These are phyloP conservation scores for Eupithecia dodoneata DNA, from an alignment of 2,888 invertebrate genomes.

Conservation along the genomic window DNA sequence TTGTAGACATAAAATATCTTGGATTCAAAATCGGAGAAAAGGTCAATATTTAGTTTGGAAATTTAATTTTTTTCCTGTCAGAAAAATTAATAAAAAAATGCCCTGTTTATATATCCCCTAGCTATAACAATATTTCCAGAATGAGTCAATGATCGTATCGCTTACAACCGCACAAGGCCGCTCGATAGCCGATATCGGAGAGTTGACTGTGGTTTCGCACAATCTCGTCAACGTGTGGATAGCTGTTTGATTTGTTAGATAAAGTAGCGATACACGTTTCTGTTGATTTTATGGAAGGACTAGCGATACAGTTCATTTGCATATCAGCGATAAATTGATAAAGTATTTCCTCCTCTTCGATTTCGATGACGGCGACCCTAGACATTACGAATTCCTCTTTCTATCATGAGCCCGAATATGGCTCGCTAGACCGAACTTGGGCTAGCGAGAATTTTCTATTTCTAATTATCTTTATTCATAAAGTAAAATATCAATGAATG, in stretches of 20 bases:
- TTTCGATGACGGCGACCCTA: too few relatives aligned
- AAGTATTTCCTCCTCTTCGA: too few relatives aligned
- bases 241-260: slow-evolving; percentile 17
- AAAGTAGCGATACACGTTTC: not conserved
- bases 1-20: too few relatives aligned
- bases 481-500: not conserved
- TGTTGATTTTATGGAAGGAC: not conserved
- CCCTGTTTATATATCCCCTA: not conserved
- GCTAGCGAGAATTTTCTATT: too few relatives aligned
- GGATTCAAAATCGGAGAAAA: too few relatives aligned
- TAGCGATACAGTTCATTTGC: not conserved
- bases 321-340: not conserved
- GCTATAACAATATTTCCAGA: slow-evolving; percentile 1
- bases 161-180: slow-evolving; percentile 34
- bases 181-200: slow-evolving; percentile 28
- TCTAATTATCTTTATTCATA: too few relatives aligned
- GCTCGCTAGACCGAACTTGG: too few relatives aligned
- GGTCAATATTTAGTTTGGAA: too few relatives aligned
- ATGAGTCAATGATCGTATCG: slow-evolving; percentile 23
- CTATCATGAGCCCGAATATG: too few relatives aligned
- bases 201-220: slow-evolving; percentile 20
- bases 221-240: slow-evolving; percentile 13
- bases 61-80: too few relatives aligned
- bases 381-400: too few relatives aligned
- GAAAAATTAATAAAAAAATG: too few relatives aligned